Base-by-base conservation (phyloP, 53 echinoderm and acorn worm species). In the Hippasteria phrygiana region DNA sequence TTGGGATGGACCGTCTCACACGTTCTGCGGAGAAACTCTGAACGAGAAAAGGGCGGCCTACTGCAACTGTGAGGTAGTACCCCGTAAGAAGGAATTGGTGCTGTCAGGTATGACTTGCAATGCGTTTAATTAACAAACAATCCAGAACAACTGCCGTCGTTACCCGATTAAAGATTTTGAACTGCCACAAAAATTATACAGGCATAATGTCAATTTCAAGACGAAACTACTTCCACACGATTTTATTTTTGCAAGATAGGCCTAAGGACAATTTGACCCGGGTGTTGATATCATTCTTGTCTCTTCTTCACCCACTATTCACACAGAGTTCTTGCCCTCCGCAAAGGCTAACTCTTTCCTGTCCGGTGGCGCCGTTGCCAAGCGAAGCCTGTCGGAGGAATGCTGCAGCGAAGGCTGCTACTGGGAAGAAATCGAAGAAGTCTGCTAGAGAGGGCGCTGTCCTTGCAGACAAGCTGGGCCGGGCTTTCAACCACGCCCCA, bases 391-490 rank as follows among this genome's bases (percentile, higher is more conserved):
- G 33, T 5, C 50, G 1, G 54, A 77, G n/a, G 77, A 77, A 32
- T 77, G 77, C 37, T 77, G 77, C 20, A 0, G 18, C 18, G 50
- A 53, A 20, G 77, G 77, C n/a, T 77, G 77, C 35, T 77, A 55
- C 38, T 77, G 77, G 77, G 77, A 77, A 10, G 77, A 77, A 36
- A 50, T 77, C 17, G 77, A 50, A 33, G 54, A 77, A 26, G 34
- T 35, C 35, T 77, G 77, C 54, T 77, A 59, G 59, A 74, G 45
- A 34, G 17, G 74, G 27, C 13, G 43, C 3, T 22, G 27, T 14
- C 28, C 38, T 40, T 24, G 27, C 9, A 17, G 36, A 12, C 22
- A 9, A 39, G 11, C 3, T 34, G 71, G 33, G 1, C 38, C 0
- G 1, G 28, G 2, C 17, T 26, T 7, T 11, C 46, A 45, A 11